These are phyloP conservation scores for Lepisosteus oculatus DNA, from an alignment of 2,113 vertebrate species.

Conservation along the genomic window DNA sequence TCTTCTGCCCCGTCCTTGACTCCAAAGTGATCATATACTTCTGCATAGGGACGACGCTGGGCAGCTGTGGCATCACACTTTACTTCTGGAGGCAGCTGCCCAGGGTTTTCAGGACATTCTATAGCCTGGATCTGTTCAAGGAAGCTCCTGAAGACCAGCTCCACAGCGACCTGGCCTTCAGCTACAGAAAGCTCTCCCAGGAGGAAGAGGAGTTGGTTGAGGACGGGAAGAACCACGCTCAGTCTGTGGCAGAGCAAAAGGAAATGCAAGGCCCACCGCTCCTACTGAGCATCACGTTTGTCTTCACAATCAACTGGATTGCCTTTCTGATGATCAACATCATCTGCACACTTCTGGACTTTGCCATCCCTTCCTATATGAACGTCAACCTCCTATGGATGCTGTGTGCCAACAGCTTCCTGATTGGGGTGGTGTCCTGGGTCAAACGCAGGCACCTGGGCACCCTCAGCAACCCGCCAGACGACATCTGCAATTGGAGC, in stretches of 20 bases:
- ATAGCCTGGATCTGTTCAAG: slow-evolving; percentile 17
- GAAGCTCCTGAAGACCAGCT: slow-evolving; percentile 5
- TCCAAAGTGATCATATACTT: slow-evolving; percentile 30
- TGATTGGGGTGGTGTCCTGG: slow-evolving; percentile 51
- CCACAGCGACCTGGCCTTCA: slow-evolving; percentile 34
- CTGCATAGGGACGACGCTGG: slow-evolving; percentile 13
- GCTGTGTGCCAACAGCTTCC: slow-evolving; percentile 58
- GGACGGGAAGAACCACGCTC: background rate
- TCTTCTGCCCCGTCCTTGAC: slow-evolving; percentile 45
- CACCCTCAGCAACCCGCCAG: slow-evolving; percentile 33
- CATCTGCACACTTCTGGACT: slow-evolving; percentile 23
- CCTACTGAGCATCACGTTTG: slow-evolving; percentile 44
- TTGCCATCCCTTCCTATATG: slow-evolving; percentile 51
- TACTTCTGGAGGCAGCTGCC: slow-evolving; percentile 38
- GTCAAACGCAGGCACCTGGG: slow-evolving; percentile 23
- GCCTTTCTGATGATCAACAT: slow-evolving; percentile 45
- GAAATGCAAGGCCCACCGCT: slow-evolving; percentile 23
- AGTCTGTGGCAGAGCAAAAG: background rate
- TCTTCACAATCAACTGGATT: slow-evolving; percentile 50
- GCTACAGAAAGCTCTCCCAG: background rate
- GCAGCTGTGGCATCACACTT: slow-evolving; percentile 22
- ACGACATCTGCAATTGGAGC: slow-evolving; percentile 50
- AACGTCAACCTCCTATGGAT: slow-evolving; percentile 59
- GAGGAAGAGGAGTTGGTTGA: background rate
- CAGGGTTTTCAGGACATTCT: slow-evolving; percentile 35